These are phyloP conservation scores for Acrossocheilus fasciatus DNA, from an alignment of 2,797 vertebrate genomes.

Conservation along the genomic window DNA sequence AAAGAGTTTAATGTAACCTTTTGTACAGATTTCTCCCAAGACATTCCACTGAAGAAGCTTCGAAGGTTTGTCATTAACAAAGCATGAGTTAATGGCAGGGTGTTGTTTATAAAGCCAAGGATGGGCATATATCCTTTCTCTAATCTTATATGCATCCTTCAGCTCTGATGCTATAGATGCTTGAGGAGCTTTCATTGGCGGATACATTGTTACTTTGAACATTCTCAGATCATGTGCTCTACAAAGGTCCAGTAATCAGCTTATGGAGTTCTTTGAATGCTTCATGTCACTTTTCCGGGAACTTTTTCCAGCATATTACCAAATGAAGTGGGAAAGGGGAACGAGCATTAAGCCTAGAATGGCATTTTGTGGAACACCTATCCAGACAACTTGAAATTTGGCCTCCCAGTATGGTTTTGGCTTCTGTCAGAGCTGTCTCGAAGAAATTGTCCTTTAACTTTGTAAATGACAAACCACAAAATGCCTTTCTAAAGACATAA, in stretches of 20 bases:
- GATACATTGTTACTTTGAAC: slow-evolving; percentile 54
- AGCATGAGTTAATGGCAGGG: not conserved
- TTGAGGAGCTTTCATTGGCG: slow-evolving; percentile 1
- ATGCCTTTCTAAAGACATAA: not conserved
- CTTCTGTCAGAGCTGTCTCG: not conserved
- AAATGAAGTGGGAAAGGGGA: slow-evolving; percentile 56
- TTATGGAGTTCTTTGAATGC: slow-evolving; percentile 67
- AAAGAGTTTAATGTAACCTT: not conserved
- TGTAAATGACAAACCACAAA: not conserved
- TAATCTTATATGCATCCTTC: not conserved
- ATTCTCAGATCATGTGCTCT: slow-evolving; percentile 65
- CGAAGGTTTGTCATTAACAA: slow-evolving; percentile 9
- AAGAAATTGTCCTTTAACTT: not conserved
- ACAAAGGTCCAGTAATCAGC: slow-evolving; percentile 62
- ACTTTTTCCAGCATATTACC: slow-evolving; percentile 52
- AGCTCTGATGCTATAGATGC: not conserved
- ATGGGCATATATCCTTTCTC: not conserved
- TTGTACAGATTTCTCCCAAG: not conserved
- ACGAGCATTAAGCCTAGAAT: slow-evolving; percentile 35
- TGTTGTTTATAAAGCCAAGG: not conserved
- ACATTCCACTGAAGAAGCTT: not conserved
- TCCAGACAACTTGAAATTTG: slow-evolving; percentile 20
- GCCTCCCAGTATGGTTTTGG: slow-evolving; percentile 19
- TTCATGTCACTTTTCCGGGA: slow-evolving; percentile 64
- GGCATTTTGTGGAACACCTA: slow-evolving; percentile 36